phyloP scores from a whole-genome alignment of 1,140 invertebrate genomes.

The Trachymyrmex cornetzi region DNA sequence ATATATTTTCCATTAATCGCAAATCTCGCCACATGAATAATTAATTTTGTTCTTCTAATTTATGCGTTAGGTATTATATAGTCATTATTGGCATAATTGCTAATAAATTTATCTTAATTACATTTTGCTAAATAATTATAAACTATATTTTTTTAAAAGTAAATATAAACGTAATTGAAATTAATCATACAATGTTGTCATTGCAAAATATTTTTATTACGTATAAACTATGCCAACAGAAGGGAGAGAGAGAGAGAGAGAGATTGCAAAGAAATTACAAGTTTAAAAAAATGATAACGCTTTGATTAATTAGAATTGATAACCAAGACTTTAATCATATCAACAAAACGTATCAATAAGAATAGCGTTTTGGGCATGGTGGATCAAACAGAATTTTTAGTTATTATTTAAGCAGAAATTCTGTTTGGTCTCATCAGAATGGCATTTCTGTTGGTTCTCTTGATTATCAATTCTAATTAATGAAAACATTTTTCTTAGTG shows the following conservation, averaged over 20 bases:
- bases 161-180: neutral
- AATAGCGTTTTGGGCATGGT: no score
- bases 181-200: neutral
- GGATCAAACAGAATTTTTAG: no score
- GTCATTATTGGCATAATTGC: no score
- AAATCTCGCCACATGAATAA: neutral
- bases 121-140: neutral
- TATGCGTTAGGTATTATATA: neutral
- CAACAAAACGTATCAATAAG: no score
- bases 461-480: no score
- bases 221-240: neutral
- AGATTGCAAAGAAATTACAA: neutral
- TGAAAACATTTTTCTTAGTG: no score
- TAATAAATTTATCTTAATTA: neutral
- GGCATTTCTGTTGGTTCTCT: no score
- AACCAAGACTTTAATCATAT: no score
- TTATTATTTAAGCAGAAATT: no score
- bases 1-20: constrained; percentile 15
- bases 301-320: no score
- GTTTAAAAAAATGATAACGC: no score
- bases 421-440: no score
- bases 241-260: neutral
- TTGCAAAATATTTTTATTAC: neutral
- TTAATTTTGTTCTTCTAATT: neutral
- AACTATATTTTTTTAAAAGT: neutral